Base-by-base conservation (phyloP, 1,140 invertebrate species). In the Monomorium pharaonis region DNA sequence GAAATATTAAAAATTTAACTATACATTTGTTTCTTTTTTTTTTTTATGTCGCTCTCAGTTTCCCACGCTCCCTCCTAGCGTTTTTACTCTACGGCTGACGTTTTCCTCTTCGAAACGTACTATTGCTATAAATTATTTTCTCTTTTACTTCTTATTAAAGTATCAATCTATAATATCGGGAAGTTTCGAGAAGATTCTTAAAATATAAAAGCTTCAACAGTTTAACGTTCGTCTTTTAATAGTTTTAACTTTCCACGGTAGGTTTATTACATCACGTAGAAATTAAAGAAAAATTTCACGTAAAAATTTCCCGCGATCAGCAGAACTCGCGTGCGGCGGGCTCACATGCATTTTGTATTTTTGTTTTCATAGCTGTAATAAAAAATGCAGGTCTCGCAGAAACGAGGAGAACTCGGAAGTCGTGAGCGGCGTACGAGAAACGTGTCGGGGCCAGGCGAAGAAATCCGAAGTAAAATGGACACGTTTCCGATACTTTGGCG, bases 401-500 rank as follows among this genome's bases (percentile, higher is more conserved):
- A n/a, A 72, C 18, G 33, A 70, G 18, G 63, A 56, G 24, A 81
- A 72, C 65, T 72, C 65, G 65, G 10, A 21, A 65, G 24, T 56
- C 78, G 65, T 58, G 78, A 67, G 44, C 47, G 42, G 76, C 76
- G 30, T 80, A 30, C 63, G 44, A 80, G 62, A 80, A 37, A 69
- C 33, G 30, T n/a, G n/a, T 24, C 16, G 5, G 18, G 51, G n/a
- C n/a, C n/a, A n/a, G 16, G 37, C 21, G n/a, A 60, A n/a, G n/a
- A 84, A 63, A 75, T 47, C 62, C 49, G 27, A 65, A 74, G 67
- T n/a, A 74, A 86, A 75, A 86, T 47, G 67, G 80, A 84, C 80
- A 85, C 83, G 81, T 84, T 76, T 76, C 42, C 69, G 72, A 86
- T 76, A 85, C 60, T 16, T 54, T 24, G 80, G n/a, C 69, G 81